Percentiles rank a stretch among this genome's conserved stretches.
Conservation (phyloP, 2,113 vertebrate genomes). For the Otus sunia region DNA sequence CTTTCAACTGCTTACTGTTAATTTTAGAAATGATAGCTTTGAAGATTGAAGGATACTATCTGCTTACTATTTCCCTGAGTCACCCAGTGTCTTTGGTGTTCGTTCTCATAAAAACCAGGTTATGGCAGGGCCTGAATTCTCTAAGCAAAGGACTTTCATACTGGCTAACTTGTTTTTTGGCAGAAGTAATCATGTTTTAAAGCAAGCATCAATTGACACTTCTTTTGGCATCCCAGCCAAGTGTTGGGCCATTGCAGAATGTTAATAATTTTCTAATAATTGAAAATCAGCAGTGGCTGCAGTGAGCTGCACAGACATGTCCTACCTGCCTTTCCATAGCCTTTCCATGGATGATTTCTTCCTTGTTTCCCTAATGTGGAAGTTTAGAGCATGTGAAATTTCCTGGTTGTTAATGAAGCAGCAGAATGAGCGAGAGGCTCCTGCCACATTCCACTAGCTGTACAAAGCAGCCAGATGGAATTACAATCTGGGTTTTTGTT, state of each 20-base stretch:
- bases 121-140: background rate
- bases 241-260: background rate
- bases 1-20: background rate
- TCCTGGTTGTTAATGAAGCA: background rate
- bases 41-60: background rate
- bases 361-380: background rate
- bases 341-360: background rate
- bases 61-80: background rate
- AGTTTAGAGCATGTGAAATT: background rate
- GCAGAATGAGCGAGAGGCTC: background rate
- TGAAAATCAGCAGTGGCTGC: background rate
- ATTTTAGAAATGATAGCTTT: background rate
- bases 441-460: background rate
- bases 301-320: background rate
- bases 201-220: background rate
- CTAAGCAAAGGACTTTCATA: background rate
- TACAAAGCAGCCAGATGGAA: background rate
- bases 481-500: background rate
- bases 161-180: background rate
- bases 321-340: background rate
- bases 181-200: background rate
- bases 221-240: background rate
- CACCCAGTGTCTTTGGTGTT: background rate
- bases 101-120: background rate
- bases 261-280: background rate